Evolutionary conservation across 2,797 vertebrate species (phyloP), one percentile per base, ranked within the genome.

Genomic region (Sebastes minor): DNA sequence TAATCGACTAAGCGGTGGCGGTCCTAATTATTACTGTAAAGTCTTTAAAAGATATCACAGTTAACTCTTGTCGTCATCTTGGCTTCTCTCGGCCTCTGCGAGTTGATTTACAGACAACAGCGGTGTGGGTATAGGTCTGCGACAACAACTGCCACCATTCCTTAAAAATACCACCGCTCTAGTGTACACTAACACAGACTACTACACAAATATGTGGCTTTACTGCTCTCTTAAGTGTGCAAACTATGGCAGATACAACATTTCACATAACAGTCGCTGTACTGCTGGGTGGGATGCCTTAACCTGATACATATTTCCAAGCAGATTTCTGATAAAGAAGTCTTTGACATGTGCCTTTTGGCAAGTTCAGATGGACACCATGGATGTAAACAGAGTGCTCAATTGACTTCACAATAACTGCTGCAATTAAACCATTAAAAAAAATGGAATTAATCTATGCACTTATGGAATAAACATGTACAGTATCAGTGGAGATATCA

Each of bases 261-360:
- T 72, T 70, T 77, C 57, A 60, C 56, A 68, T 22, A 35, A 63
- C 73, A 49, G 60, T 62, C 55, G 16, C 63, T 68, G 60, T 30
- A 80, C 55, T 78, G 66, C 65, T 71, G 32, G 30, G 38, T 67
- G 68, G 69, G 78, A 82, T 68, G 64, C 71, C 71, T 33, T 5
- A 53, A 38, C 78, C 61, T 53, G 80, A 88, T 86, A 70, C 60
- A 76, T 76, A 82, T 86, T 66, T 83, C 73, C 42, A 81, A 75
- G 30, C 30, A 49, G 49, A 20, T 77, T 81, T 88, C 84, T 90
- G 81, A 91, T 85, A 82, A 84, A 83, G 61, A 64, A 33, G 35
- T 74, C 55, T 79, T 38, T 55, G 23, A 86, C 76, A 76, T 83
- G 70, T 71, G 74, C 70, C 65, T 84, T 80, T 87, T 86, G 80